Evolutionary conservation across 2,113 vertebrate species (phyloP), one percentile per base, ranked within the genome.

Genomic region (Oncorhynchus nerka): DNA sequence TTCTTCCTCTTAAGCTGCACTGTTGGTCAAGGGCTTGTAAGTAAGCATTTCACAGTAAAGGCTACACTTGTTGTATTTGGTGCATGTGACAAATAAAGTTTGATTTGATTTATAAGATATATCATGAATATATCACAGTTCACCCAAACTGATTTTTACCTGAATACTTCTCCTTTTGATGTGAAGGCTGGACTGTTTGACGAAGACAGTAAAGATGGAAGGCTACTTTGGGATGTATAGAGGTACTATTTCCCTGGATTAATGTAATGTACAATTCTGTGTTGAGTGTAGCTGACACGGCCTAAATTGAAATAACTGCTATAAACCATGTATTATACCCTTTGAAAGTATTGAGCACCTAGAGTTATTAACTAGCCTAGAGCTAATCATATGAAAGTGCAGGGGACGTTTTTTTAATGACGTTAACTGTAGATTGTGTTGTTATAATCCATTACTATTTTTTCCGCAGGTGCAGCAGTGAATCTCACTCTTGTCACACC

Each of bases 141-240:
- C 51, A 19, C 51, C 12, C 12, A 55, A 55, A 55, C 15, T 55
- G 51, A 16, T 55, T 45, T 55, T 55, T 55, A 55, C 12, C 51
- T 55, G 51, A 55, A 55, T 55, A 16, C 16, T 55, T 55, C 51
- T 76, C 8, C 49, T 80, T 32, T 81, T 86, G 24, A 82, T 48
- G 64, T 84, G 30, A 70, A 99, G 98, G 96, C 92, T 96, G 45
- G 97, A 99, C 91, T 99, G 98, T 88, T 94, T 99, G 86, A 86
- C 96, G 76, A 99, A 99, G 91, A 99, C 97, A 0, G 93, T 99
- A 39, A 95, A 94, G 61, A 95, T 95, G 0, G 98, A 99, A 80
- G 98, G 98, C 77, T 99, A 98, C 91, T 99, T 99, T 76, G 98
- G 98, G 89, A 99, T 98, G 95, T 99, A 99, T 79, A 93, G 98